Percentiles rank a stretch among this genome's conserved stretches.
Evolutionary conservation across 2,113 vertebrate genomes (phyloP).

Genomic region (Indicator maculatus): DNA sequence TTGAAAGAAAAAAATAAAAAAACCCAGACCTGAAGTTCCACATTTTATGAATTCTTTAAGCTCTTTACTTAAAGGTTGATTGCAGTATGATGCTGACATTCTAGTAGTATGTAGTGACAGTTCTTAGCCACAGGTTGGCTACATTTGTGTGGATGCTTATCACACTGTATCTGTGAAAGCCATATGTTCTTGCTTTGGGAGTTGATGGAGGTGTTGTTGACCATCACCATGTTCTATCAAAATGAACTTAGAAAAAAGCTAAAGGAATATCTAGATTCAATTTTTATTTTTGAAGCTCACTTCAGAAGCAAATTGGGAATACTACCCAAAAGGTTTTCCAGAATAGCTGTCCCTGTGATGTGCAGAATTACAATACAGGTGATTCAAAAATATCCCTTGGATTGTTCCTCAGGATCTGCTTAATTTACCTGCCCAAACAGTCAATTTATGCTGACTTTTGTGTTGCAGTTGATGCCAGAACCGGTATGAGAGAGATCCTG

Average conservation of each 20-base stretch:
- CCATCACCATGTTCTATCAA: background rate
- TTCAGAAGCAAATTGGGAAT: background rate
- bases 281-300: background rate
- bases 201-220: background rate
- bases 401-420: background rate
- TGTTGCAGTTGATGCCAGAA: rapidly evolving
- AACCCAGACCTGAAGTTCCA: background rate
- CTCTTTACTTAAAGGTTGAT: background rate
- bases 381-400: background rate
- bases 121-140: background rate
- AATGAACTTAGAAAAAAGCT: background rate
- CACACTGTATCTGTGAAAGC: background rate
- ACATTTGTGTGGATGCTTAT: background rate
- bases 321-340: background rate
- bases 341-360: background rate
- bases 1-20: background rate
- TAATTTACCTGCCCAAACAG: background rate
- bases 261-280: background rate
- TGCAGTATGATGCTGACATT: background rate
- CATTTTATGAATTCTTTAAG: background rate
- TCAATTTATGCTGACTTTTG: background rate
- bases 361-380: background rate
- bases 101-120: background rate
- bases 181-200: background rate
- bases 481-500: background rate